Evolutionary conservation across 2,797 vertebrate genomes (phyloP), one percentile per base, ranked within the genome.

Genomic region (Enteromius trimaculatus): DNA sequence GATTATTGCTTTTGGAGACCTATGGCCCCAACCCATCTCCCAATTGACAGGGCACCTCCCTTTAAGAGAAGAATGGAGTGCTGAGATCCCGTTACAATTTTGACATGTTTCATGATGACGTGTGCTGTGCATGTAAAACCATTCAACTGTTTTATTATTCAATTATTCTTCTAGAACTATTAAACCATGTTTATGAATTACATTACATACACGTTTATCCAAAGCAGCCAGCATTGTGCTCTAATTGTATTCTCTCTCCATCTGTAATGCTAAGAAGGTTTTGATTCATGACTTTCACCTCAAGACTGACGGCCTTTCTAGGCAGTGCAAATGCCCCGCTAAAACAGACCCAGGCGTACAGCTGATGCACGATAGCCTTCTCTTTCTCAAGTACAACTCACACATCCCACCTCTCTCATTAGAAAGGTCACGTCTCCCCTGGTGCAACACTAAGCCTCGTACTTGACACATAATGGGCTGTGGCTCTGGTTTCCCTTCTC

Each of bases 351-450:
- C 49, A 47, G 13, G 29, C 60, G 31, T 7, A 55, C 8, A 79
- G 69, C 37, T 76, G 53, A 58, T 79, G 47, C 71, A 72, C 29
- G 0, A 60, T 68, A 49, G 9, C 49, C 60, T 51, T 64, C 49
- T 66, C 7, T 78, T 74, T 42, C 64, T 66, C 31, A 79, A 58
- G 19, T 17, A 23, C 51, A 62, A 53, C 78, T 62, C 31, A 66
- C 31, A 82, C 37, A 29, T 69, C 51, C 49, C 49, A 74, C 51
- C 60, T 47, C 60, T 47, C 37, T 76, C 51, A 29, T 83, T 75
- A 58, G 70, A 86, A 79, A 76, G 76, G 84, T 79, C 60, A 82
- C 6, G 2, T 79, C 68, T 72, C 68, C 78, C 60, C 47, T 47
- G 68, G 55, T 86, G 68, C 51, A 49, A 65, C 81, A 37, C 62